Conservation (phyloP, 2,888 invertebrate genomes). For the Caenorhabditis virilis region DNA sequence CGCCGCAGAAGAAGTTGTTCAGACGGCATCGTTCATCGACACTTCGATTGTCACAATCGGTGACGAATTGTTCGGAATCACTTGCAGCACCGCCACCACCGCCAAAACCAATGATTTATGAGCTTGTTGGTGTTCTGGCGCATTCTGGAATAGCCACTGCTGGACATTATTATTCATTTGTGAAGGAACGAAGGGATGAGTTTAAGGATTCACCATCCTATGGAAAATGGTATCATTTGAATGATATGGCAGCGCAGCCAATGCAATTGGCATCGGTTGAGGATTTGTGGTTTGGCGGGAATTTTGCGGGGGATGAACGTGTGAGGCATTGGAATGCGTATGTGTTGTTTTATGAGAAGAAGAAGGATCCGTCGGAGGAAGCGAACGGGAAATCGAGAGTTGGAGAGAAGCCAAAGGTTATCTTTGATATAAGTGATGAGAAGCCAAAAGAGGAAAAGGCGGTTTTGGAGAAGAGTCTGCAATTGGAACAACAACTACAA, state of each 20-base stretch:
- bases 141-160: constrained; percentile 74
- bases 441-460: not conserved
- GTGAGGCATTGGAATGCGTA: constrained; percentile 73
- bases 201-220: constrained; percentile 23
- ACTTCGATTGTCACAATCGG: constrained; percentile 4
- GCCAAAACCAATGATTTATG: constrained; percentile 66
- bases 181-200: constrained; percentile 68
- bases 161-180: constrained; percentile 73
- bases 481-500: no score
- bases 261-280: constrained; percentile 17
- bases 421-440: not conserved
- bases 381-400: constrained; percentile 8
- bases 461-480: not conserved
- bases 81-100: constrained; percentile 8
- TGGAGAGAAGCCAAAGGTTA: not conserved
- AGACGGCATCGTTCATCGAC: constrained; percentile 39
- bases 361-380: constrained; percentile 6
- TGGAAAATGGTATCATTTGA: constrained; percentile 36
- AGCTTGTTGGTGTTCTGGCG: constrained; percentile 72
- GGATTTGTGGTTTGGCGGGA: constrained; percentile 36
- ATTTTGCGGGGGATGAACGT: constrained; percentile 64
- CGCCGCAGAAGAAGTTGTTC: constrained; percentile 30
- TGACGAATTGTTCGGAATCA: not conserved
- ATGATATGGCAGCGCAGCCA: constrained; percentile 14
- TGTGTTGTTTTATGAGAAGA: constrained; percentile 71